These are phyloP conservation scores for Esox niger DNA, from an alignment of 2,113 vertebrate genomes.

Conservation along the genomic window DNA sequence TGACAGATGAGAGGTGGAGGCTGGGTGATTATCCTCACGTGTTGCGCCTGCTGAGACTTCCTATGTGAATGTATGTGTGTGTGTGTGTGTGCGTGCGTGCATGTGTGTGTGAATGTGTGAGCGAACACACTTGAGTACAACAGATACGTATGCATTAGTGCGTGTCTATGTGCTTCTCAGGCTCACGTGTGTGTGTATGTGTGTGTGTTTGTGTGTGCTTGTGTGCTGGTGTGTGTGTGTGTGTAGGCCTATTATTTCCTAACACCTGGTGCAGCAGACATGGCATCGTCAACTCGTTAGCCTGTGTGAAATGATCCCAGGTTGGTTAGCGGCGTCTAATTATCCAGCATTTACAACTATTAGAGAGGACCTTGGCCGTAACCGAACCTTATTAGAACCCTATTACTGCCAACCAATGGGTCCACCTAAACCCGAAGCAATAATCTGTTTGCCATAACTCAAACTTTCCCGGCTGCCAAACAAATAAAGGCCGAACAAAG, in stretches of 20 bases:
- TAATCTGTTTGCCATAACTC: background rate
- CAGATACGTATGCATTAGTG: no score
- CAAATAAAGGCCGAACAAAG: no score
- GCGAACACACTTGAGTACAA: no score
- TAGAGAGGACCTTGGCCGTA: background rate
- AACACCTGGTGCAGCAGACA: conserved; percentile 50
- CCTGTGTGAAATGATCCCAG: conserved; percentile 1
- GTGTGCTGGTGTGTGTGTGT: no score
- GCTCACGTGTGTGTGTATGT: no score
- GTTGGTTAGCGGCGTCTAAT: conserved; percentile 33
- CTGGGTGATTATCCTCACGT: conserved; percentile 55
- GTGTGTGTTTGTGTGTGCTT: no score
- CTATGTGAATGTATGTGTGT: conserved; percentile 20
- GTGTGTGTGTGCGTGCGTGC: no score
- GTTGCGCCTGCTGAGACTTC: conserved; percentile 49
- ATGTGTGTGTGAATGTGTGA: no score
- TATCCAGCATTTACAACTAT: conserved; percentile 41
- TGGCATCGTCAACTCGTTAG: conserved; percentile 45
- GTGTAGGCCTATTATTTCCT: background rate
- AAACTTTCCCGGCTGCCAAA: no score
- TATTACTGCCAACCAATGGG: no score
- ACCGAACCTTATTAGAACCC: background rate
- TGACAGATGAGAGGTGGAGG: conserved; percentile 7
- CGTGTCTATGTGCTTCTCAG: no score
- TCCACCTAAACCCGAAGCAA: background rate